These are phyloP conservation scores for Halesus radiatus DNA, from an alignment of 1,140 invertebrate genomes.

Conservation along the genomic window DNA sequence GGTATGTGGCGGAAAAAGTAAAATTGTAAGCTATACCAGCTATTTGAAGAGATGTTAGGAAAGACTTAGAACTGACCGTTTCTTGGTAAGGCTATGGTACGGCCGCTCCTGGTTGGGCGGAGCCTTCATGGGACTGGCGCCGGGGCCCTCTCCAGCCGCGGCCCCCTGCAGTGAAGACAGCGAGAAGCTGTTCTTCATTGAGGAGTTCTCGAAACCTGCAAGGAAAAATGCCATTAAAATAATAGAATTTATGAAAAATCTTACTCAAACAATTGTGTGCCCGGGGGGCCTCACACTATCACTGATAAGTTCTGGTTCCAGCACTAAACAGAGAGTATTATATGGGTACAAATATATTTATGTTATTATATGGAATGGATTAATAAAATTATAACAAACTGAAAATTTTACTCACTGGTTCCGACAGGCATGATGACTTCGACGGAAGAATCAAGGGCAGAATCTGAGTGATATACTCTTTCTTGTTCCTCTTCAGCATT, in stretches of 20 bases:
- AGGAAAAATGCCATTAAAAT: constrained; percentile 19
- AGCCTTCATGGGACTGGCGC: constrained; percentile 50
- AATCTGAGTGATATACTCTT: constrained; percentile 56
- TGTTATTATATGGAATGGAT: too few species aligned
- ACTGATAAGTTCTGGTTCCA: too few species aligned
- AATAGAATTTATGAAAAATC: too few species aligned
- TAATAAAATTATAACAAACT: background rate
- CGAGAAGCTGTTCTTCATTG: constrained; percentile 73
- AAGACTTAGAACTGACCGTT: constrained; percentile 53
- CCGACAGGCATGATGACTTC: constrained; percentile 57
- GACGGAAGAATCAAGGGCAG: constrained; percentile 35
- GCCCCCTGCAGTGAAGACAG: constrained; percentile 70
- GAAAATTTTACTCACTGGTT: constrained; percentile 47
- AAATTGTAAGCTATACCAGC: too few species aligned
- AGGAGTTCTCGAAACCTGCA: constrained; percentile 72
- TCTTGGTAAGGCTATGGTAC: constrained; percentile 70
- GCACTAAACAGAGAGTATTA: too few species aligned
- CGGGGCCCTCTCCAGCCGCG: constrained; percentile 60
- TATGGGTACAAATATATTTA: too few species aligned
- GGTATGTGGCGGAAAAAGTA: too few species aligned
- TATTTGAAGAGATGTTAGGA: too few species aligned
- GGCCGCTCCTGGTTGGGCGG: constrained; percentile 64
- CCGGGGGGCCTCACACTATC: too few species aligned
- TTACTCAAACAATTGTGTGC: too few species aligned
- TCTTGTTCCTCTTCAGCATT: constrained; percentile 51